Percentiles rank a stretch among this genome's conserved stretches.
Conservation (phyloP, 2,797 vertebrate species). For the Margarornis squamiger region DNA sequence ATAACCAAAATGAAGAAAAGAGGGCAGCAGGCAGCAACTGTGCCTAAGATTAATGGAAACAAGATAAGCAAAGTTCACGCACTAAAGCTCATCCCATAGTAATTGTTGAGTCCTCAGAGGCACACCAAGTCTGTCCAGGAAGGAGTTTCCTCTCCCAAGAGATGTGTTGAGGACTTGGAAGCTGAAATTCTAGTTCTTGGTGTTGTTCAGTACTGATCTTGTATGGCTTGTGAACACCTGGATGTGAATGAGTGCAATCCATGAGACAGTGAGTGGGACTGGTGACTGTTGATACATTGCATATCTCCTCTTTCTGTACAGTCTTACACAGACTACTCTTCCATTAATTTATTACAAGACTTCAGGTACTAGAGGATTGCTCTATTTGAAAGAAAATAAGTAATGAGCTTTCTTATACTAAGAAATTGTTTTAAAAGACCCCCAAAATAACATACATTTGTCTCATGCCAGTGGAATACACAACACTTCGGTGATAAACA, state of each 20-base stretch:
- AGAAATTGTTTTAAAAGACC: neutral
- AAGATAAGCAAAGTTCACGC: neutral
- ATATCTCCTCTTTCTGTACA: neutral
- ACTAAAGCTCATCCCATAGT: neutral
- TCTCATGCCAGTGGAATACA: neutral
- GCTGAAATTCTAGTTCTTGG: neutral
- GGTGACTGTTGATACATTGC: neutral
- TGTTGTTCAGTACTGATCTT: neutral
- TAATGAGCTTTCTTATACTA: neutral
- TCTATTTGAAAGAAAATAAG: neutral
- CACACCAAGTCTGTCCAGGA: neutral
- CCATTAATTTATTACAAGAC: neutral
- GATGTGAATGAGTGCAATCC: neutral
- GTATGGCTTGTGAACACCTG: neutral
- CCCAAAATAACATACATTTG: neutral
- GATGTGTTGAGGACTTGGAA: neutral
- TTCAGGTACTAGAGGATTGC: neutral
- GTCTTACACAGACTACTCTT: neutral
- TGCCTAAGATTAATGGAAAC: neutral
- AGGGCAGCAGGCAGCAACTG: neutral
- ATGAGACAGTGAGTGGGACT: neutral
- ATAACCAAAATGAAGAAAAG: neutral
- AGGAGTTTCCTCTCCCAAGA: neutral
- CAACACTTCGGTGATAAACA: neutral
- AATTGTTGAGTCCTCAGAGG: neutral